Conservation (phyloP, 2,113 vertebrate species). For the Sylvietta virens region DNA sequence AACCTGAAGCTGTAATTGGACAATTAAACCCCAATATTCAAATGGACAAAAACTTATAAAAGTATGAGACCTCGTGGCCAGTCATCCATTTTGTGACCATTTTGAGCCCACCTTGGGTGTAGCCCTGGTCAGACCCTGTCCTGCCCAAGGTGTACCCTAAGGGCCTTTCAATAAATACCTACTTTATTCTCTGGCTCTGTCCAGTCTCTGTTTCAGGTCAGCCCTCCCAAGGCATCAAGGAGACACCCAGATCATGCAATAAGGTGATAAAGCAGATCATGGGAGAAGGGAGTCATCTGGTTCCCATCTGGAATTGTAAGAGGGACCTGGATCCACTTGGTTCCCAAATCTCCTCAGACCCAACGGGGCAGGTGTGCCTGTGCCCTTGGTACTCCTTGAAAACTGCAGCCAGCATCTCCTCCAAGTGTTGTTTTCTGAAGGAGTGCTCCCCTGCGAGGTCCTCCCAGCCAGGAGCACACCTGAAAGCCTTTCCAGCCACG, state of each 20-base stretch:
- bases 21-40: too few relatives aligned
- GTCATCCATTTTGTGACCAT: too few relatives aligned
- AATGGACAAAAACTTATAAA: too few relatives aligned
- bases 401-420: background rate
- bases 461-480: background rate
- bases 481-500: background rate
- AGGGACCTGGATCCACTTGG: background rate
- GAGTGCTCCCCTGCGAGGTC: background rate
- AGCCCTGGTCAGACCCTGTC: too few relatives aligned
- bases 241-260: background rate
- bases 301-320: background rate
- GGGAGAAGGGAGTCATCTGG: background rate
- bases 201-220: too few relatives aligned
- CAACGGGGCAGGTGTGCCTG: accelerated
- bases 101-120: too few relatives aligned
- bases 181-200: too few relatives aligned
- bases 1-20: too few relatives aligned
- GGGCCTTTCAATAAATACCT: too few relatives aligned
- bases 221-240: too few relatives aligned
- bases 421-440: background rate
- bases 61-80: too few relatives aligned
- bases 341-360: background rate
- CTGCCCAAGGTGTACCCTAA: too few relatives aligned
- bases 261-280: background rate
- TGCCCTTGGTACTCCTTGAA: background rate